Base-by-base conservation (phyloP, 2,888 invertebrate species). In the Sinodicranocentrus sp. region DNA sequence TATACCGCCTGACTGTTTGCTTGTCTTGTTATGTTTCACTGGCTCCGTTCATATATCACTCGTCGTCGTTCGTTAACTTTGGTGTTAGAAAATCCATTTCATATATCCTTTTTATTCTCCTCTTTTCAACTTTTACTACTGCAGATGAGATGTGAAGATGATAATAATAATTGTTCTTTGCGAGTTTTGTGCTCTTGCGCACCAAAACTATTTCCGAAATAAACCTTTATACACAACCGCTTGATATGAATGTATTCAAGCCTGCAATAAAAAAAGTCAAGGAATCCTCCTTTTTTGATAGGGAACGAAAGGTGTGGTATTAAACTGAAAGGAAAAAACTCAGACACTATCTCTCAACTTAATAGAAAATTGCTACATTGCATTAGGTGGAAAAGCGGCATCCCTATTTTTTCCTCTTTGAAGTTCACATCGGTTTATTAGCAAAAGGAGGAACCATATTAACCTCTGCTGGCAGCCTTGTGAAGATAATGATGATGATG, bases 61-160 rank as follows among this genome's bases (percentile, higher is more conserved):
- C 82, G 73, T 75, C 82, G 63, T 39, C 76, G 52, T 82, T 82
- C 82, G 82, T 82, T 82, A 82, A 76, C 73, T 73, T 21, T 82
- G 82, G 82, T 76, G 82, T 82, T 33, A 63, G 76, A 67, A 52
- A 76, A 82, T 61, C 75, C 54, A 80, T 80, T 80, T 43, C 48
- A 68, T 25, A 72, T 25, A 15, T 15, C 70, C 19, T 17, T 61
- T 17, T 28, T 17, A 23, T 23, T 21, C 57, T 57, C 57, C 13
- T 48, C 17, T 17, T 26, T 48, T 19, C 25, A 6, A 26, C 48
- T 68, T 68, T 52, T 68, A 52, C 68, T 68, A 21, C 26, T 8
- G 28, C 52, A 68, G 68, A 26, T 21, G 44, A 65, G 43, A 65
- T 65, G 43, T 21, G 33, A 33, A 17, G 43, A 25, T 26, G 44